A percentile compares a stretch with the other conserved stretches of the same genome.
Evolutionary conservation across 1,140 invertebrate species (phyloP).

Genomic region (Dendroctonus ponderosae): DNA sequence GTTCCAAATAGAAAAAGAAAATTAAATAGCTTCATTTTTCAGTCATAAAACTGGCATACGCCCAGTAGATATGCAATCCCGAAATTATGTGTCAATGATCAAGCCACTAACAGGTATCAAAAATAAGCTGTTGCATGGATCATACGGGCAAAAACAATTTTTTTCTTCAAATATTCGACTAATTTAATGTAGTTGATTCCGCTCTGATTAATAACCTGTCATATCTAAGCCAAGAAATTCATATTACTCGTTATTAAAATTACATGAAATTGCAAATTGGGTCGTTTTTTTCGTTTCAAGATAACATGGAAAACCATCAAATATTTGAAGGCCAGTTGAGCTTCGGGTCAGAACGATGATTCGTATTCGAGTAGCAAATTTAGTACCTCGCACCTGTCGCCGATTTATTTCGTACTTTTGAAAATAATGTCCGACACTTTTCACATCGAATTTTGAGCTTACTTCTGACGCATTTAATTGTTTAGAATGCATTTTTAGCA

Average conservation of each 20-base stretch:
- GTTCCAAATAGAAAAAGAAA: too few species aligned
- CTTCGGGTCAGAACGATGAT: not conserved
- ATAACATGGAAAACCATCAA: constrained; percentile 14
- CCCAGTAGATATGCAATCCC: too few species aligned
- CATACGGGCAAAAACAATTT: too few species aligned
- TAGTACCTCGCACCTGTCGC: constrained; percentile 14
- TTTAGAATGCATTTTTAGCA: too few species aligned
- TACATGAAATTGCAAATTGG: not conserved
- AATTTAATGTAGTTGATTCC: constrained; percentile 1
- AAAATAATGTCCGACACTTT: constrained; percentile 5
- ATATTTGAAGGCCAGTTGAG: not conserved
- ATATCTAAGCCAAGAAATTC: constrained; percentile 6
- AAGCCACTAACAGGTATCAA: too few species aligned
- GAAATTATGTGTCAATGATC: too few species aligned
- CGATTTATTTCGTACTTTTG: constrained; percentile 16
- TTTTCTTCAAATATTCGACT: not conserved
- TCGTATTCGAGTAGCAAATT: constrained; percentile 9
- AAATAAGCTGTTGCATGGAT: too few species aligned
- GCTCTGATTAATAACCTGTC: constrained; percentile 1
- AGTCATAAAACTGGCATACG: too few species aligned
- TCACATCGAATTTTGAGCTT: too few species aligned
- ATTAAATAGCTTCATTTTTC: too few species aligned
- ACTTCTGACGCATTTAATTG: too few species aligned
- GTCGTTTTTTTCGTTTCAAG: constrained; percentile 1
- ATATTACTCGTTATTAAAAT: constrained; percentile 9